Evolutionary conservation across 2,888 invertebrate species (phyloP), one percentile per base, ranked within the genome.

Genomic region (Acleris sparsana): DNA sequence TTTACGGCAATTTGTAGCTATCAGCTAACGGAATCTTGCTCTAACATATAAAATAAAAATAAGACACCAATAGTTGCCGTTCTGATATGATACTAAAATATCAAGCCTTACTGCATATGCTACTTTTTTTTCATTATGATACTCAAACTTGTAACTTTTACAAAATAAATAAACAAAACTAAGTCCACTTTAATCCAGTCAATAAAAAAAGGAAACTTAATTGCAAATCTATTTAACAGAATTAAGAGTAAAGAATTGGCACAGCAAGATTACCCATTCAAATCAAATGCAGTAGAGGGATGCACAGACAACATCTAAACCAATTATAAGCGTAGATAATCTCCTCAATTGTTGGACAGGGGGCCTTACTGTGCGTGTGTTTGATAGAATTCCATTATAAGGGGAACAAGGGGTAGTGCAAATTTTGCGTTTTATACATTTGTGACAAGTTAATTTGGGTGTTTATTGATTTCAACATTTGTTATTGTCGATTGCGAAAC

Each of bases 321-420:
- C 89, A 88, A 90, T 89, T 89, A 88, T 82, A 80, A 77, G 80
- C 85, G 83, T 85, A 80, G 84, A 84, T 87, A 89, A 89, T 87
- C 85, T 80, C 74, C 69, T 72, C 81, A 74, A 82, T 86, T 86
- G 84, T 82, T 80, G 73, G 68, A 63, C 67, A 72, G 80, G 79
- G 83, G 80, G 80, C 75, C 73, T 72, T 43, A 65, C 68, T 68
- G 74, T 76, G 79, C 75, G 75, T 84, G 80, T 78, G 80, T 82
- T 75, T 79, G 81, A 80, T 82, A 75, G 80, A 80, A 82, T 75
- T 75, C 75, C 71, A 72, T 74, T 77, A 73, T 69, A 13, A 63
- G 57, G 55, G 62, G 20, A 18, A 62, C 62, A 68, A 57, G 60
- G 72, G 69, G 53, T 65, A 61, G 11, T 62, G 39, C 39, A 13